Evolutionary conservation across 2,113 vertebrate species (phyloP).

Genomic region (Limnothrissa miodon): DNA sequence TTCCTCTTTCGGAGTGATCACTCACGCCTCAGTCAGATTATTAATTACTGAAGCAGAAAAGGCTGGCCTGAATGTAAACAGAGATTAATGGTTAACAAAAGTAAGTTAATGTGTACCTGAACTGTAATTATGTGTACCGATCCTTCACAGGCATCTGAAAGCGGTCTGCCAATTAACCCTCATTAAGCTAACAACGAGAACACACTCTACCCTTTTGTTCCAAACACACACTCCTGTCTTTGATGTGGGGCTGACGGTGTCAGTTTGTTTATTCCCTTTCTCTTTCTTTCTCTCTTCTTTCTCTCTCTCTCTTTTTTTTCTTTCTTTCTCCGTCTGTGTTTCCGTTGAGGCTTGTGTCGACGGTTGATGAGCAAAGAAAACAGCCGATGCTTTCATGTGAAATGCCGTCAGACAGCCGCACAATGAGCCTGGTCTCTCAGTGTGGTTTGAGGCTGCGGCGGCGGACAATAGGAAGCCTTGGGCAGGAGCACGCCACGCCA

Average conservation of each 20-base stretch:
- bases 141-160: constrained; percentile 67
- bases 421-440: neutral
- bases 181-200: constrained; percentile 61
- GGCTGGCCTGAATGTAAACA: constrained; percentile 71
- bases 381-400: constrained; percentile 22
- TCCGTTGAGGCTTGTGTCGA: neutral
- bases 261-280: constrained; percentile 34
- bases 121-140: constrained; percentile 72
- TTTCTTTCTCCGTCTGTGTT: no score
- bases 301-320: neutral
- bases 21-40: constrained; percentile 73
- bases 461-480: neutral
- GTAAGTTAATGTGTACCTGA: constrained; percentile 79
- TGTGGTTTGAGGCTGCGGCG: neutral
- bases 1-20: constrained; percentile 59
- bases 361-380: constrained; percentile 21
- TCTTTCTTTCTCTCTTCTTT: neutral
- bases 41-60: constrained; percentile 74
- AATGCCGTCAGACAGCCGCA: neutral
- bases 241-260: constrained; percentile 44
- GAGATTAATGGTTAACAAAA: constrained; percentile 82
- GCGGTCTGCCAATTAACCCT: constrained; percentile 71
- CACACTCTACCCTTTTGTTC: constrained; percentile 30
- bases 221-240: constrained; percentile 49
- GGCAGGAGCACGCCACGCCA: no score